Conservation (phyloP, 2,797 vertebrate genomes). For the Cirrhinus mrigala region DNA sequence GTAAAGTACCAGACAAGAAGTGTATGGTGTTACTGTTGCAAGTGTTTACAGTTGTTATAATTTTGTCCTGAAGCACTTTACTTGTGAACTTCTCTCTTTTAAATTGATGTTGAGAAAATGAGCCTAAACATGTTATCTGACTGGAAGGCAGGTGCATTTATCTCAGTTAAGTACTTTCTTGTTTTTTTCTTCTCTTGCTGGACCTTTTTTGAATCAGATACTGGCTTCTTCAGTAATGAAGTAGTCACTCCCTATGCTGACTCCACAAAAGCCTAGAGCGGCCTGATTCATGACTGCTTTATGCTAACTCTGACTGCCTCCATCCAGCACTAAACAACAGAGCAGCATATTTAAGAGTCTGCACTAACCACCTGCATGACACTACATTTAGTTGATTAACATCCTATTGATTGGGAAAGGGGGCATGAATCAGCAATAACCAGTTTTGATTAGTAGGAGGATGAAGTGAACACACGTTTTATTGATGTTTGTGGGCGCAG, state of each 20-base stretch:
- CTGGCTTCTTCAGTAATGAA: constrained; percentile 53
- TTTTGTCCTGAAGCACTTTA: constrained; percentile 12
- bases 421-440: constrained; percentile 82
- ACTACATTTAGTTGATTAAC: constrained; percentile 81
- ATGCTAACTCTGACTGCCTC: constrained; percentile 30
- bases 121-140: constrained; percentile 40
- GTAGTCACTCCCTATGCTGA: constrained; percentile 56
- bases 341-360: constrained; percentile 48
- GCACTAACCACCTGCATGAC: constrained; percentile 58
- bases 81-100: neutral
- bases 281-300: constrained; percentile 55
- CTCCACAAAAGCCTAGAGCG: constrained; percentile 31
- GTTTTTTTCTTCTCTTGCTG: constrained; percentile 23
- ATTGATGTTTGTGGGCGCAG: constrained; percentile 77
- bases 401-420: constrained; percentile 72
- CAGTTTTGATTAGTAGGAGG: constrained; percentile 83
- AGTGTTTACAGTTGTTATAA: neutral
- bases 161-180: constrained; percentile 43
- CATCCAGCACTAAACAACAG: constrained; percentile 34
- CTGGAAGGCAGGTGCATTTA: constrained; percentile 39
- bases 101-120: constrained; percentile 26
- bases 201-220: constrained; percentile 42
- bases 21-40: neutral
- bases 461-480: constrained; percentile 82
- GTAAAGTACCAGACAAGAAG: neutral